A percentile compares a stretch with the other conserved stretches of the same genome.
Conservation (phyloP, 2,888 invertebrate species). For the Himalopsyche anomala region DNA sequence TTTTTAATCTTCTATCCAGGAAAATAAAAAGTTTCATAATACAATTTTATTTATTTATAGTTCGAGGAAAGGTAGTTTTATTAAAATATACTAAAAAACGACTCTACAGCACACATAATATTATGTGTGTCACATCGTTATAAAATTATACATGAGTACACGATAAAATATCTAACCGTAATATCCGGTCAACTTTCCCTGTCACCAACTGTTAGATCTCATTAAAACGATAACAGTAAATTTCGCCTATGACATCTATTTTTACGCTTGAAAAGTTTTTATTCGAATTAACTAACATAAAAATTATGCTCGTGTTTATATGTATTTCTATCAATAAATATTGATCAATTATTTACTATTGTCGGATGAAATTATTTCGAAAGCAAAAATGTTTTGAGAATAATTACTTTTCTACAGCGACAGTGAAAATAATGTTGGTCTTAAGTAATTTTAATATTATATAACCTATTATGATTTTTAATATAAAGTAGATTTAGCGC, state of each 20-base stretch:
- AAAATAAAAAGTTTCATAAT: no score
- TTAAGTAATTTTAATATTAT: no score
- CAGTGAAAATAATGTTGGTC: no score
- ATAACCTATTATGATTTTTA: no score
- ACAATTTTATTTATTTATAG: neutral
- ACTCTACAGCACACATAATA: neutral
- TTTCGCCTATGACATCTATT: constrained; percentile 12
- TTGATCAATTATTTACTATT: no score
- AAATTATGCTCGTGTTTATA: constrained; percentile 13
- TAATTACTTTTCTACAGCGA: no score
- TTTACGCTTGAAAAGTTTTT: constrained; percentile 33
- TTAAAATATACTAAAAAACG: neutral
- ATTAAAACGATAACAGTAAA: constrained; percentile 62
- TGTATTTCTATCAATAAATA: no score
- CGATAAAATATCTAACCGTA: constrained; percentile 45
- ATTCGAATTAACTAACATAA: neutral
- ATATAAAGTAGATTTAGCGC: no score
- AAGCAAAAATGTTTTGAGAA: no score
- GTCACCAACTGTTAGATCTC: constrained; percentile 62
- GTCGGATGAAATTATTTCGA: no score
- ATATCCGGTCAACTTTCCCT: constrained; percentile 63
- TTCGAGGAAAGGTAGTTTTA: neutral
- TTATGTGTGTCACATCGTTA: constrained; percentile 44
- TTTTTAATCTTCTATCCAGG: no score
- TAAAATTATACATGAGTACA: constrained; percentile 52